phyloP scores from a whole-genome alignment of 2,113 vertebrate genomes.

The Neomonachus schauinslandi region DNA sequence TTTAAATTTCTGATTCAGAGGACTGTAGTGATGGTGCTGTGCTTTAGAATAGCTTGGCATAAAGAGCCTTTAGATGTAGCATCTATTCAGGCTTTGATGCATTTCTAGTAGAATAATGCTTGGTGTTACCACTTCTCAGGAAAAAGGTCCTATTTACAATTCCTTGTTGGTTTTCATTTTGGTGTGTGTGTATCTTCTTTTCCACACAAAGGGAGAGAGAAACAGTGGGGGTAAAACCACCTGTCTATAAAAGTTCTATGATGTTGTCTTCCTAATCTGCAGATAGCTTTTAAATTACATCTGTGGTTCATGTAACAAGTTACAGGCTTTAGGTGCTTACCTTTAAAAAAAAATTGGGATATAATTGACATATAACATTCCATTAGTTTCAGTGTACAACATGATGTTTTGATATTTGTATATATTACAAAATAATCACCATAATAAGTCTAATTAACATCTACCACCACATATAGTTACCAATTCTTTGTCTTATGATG shows the following conservation, averaged over 20 bases:
- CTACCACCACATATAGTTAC: neutral
- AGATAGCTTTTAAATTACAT: neutral
- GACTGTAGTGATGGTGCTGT: neutral
- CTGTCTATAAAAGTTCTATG: neutral
- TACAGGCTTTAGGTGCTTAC: neutral
- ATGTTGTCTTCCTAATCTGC: neutral
- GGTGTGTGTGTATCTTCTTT: neutral
- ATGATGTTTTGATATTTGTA: neutral
- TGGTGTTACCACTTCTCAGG: neutral
- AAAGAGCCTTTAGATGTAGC: neutral
- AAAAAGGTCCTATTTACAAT: neutral
- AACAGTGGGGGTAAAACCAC: neutral
- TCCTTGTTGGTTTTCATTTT: neutral
- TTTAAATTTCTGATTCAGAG: neutral
- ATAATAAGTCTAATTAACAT: neutral
- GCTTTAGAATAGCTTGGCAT: neutral
- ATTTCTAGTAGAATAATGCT: neutral
- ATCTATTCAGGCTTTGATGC: neutral
- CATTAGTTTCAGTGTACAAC: neutral
- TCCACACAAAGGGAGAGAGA: neutral
- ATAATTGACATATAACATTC: neutral
- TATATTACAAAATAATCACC: neutral
- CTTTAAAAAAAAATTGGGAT: neutral
- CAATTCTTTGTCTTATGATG: neutral
- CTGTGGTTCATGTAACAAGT: neutral